Conservation (phyloP, 2,888 invertebrate species). For the Sacculina carcini region DNA sequence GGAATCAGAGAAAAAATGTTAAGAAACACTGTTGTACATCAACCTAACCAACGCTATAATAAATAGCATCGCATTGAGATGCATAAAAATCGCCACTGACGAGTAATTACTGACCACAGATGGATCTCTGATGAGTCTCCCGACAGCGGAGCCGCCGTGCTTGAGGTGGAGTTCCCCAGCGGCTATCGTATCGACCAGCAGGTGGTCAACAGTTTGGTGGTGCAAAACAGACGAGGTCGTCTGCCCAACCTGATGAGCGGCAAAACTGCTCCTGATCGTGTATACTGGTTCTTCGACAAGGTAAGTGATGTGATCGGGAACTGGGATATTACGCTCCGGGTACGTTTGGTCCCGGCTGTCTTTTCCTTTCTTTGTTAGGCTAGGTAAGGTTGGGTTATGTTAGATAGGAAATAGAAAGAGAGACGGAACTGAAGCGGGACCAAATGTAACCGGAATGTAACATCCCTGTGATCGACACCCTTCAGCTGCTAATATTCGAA, state of each 20-base stretch:
- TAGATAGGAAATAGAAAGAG: too few relatives aligned
- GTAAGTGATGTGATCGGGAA: not conserved
- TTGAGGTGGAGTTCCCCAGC: conserved; percentile 23
- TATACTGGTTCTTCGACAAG: not conserved
- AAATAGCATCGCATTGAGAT: too few relatives aligned
- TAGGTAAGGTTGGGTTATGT: too few relatives aligned
- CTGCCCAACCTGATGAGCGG: not conserved
- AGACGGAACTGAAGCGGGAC: too few relatives aligned
- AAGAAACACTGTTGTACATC: not conserved
- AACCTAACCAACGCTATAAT: too few relatives aligned
- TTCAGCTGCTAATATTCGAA: too few relatives aligned
- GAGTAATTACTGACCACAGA: conserved; percentile 16
- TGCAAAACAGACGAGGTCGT: not conserved
- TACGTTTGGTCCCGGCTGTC: too few relatives aligned
- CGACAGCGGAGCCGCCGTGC: conserved; percentile 21
- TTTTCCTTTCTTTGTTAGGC: too few relatives aligned
- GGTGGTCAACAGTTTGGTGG: conserved; percentile 13
- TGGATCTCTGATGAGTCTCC: conserved; percentile 20
- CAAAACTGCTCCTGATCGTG: not conserved
- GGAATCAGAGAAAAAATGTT: too few relatives aligned
- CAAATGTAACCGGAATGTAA: not conserved
- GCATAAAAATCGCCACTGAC: too few relatives aligned
- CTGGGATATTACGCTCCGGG: too few relatives aligned
- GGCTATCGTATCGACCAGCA: conserved; percentile 24
- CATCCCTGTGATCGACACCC: too few relatives aligned